phyloP scores from a whole-genome alignment of 2,888 invertebrate species.

The Eilema caniola region DNA sequence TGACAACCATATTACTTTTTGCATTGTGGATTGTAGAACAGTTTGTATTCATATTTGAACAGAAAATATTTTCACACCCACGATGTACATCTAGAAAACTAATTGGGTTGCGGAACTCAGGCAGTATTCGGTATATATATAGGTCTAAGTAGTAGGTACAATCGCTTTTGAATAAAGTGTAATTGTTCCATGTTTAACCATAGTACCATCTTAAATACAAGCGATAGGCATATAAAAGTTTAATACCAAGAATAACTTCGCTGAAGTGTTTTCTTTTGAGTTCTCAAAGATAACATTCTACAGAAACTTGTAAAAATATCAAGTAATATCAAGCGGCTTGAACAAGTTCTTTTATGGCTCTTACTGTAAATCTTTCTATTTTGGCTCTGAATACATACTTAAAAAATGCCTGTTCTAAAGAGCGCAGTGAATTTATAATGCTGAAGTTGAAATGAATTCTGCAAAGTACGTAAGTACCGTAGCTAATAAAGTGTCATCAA shows the following conservation, averaged over 20 bases:
- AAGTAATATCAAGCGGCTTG: constrained; percentile 50
- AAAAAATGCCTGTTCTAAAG: constrained; percentile 34
- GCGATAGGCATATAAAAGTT: background rate
- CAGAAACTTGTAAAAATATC: constrained; percentile 49
- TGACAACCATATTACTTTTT: too few relatives aligned
- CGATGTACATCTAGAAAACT: constrained; percentile 5
- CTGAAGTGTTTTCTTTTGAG: constrained; percentile 28
- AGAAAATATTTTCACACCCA: too few relatives aligned
- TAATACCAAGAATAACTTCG: constrained; percentile 15
- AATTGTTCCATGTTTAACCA: background rate
- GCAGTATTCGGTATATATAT: constrained; percentile 11
- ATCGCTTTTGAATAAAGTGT: background rate
- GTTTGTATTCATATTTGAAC: too few relatives aligned
- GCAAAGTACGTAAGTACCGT: constrained; percentile 1
- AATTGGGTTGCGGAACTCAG: constrained; percentile 16
- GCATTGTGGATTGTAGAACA: too few relatives aligned
- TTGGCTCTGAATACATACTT: constrained; percentile 28
- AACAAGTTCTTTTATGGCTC: constrained; percentile 50
- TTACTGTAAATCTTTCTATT: constrained; percentile 46
- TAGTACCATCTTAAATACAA: background rate
- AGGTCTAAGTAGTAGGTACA: background rate
- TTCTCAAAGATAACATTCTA: constrained; percentile 54
- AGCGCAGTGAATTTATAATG: constrained; percentile 18
- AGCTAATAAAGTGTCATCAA: constrained; percentile 1
- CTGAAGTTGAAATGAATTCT: constrained; percentile 5